Evolutionary conservation across 2,113 vertebrate genomes (phyloP), one percentile per base, ranked within the genome.

Genomic region (Puma concolor): DNA sequence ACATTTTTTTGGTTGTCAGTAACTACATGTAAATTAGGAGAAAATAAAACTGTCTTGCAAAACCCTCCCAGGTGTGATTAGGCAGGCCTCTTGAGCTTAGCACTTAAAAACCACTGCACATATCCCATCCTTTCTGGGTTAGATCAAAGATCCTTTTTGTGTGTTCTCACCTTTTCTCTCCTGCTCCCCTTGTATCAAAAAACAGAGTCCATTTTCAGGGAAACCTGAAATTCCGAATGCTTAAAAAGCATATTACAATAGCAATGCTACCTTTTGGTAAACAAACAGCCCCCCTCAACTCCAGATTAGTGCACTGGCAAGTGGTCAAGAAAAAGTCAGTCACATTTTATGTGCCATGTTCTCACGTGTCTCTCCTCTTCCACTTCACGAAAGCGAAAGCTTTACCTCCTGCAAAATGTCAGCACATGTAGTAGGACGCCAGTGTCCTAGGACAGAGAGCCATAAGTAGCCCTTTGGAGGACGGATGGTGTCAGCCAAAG

Each of bases 391-490:
- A 98, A 79, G 98, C 97, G 72, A 98, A 97, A 95, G 97, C 95
- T 95, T 97, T 99, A 98, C 98, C 98, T 98, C 98, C 97, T 98
- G 82, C 95, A 98, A 88, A 85, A 83, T 93, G 97, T 98, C 98
- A 98, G 98, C 98, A 98, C 97, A 96, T 96, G 96, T 95, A 96
- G 67, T 91, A 94, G 85, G 97, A 97, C 97, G 91, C 98, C 97
- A 93, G 97, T 94, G 88, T 97, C 97, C 98, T 98, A 98, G 98
- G 98, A 99, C 98, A 98, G 98, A 98, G 98, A 98, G 98, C 98
- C 99, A 98, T 98, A 98, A 98, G 97, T 96, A 98, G 98, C 98
- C 98, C 98, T 98, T 86, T 96, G 97, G 98, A 99, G 98, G 98
- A 98, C 98, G n/a, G 96, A 94, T 64, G 13, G 97, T 98, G 97